phyloP scores from a whole-genome alignment of 2,888 invertebrate genomes.

The Nowickia ferox region DNA sequence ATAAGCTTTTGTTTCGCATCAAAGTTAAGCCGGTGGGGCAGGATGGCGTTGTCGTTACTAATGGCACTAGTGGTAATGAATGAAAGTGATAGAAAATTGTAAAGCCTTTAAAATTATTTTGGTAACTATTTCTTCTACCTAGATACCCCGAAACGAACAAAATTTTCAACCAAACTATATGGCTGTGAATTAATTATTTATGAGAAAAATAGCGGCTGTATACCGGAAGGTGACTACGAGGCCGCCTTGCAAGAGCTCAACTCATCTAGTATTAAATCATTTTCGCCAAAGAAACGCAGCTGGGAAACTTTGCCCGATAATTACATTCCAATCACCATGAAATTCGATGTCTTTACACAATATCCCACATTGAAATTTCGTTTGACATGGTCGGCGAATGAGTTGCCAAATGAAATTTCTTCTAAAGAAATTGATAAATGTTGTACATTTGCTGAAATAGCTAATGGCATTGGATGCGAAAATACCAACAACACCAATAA shows the following conservation, averaged over 20 bases:
- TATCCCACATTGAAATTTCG: conserved; percentile 93
- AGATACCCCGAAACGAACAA: conserved; percentile 87
- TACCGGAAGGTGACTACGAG: conserved; percentile 95
- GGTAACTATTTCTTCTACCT: neutral
- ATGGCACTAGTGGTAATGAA: conserved; percentile 65
- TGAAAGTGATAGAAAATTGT: conserved; percentile 47
- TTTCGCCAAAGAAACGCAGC: conserved; percentile 88
- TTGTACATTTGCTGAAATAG: conserved; percentile 72
- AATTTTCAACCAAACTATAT: conserved; percentile 84
- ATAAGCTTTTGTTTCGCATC: conserved; percentile 81
- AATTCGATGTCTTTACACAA: conserved; percentile 90
- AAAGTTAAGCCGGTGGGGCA: conserved; percentile 81
- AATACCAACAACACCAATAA: conserved; percentile 65
- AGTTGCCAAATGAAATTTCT: conserved; percentile 77
- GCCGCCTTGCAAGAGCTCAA: conserved; percentile 90
- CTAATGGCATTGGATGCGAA: conserved; percentile 55
- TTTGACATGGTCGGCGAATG: conserved; percentile 91
- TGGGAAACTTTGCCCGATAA: conserved; percentile 87
- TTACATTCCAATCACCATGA: conserved; percentile 83
- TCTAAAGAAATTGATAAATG: conserved; percentile 77
- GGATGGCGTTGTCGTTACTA: conserved; percentile 53
- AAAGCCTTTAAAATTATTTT: neutral
- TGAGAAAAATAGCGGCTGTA: conserved; percentile 94
- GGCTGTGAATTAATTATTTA: conserved; percentile 93
- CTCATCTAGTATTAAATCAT: conserved; percentile 83